Evolutionary conservation across 2,113 vertebrate genomes (phyloP).

Genomic region (Chloropsis hardwickii): DNA sequence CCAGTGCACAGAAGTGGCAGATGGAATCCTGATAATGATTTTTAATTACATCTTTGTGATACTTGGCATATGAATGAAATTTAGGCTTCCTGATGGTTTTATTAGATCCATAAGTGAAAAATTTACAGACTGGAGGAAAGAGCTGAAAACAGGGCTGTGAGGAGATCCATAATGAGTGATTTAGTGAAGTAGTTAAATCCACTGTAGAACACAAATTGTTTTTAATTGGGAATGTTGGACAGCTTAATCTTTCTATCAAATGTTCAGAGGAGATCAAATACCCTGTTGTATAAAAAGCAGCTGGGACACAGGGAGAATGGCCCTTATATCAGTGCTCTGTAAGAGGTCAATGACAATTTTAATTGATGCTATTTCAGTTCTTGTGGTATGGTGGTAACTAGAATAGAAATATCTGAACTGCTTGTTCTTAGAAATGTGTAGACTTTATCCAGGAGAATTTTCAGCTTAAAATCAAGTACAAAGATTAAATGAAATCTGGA

Average conservation of each 20-base stretch:
- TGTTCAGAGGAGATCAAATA: conserved; percentile 46
- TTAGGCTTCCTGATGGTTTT: neutral
- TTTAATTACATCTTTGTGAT: conserved; percentile 53
- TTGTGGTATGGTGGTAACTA: neutral
- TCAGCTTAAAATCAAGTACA: neutral
- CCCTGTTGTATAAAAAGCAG: conserved; percentile 48
- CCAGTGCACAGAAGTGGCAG: neutral
- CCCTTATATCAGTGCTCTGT: conserved; percentile 9
- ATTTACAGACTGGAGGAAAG: neutral
- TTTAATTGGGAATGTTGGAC: conserved; percentile 3
- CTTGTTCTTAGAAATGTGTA: conserved; percentile 45
- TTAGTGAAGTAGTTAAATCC: conserved; percentile 34
- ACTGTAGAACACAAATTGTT: conserved; percentile 12
- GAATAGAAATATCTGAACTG: conserved; percentile 49
- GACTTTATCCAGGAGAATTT: neutral
- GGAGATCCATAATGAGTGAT: neutral
- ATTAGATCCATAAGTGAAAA: conserved; percentile 7
- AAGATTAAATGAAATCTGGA: neutral
- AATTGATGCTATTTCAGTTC: conserved; percentile 58
- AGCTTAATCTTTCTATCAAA: conserved; percentile 30
- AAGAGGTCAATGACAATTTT: conserved; percentile 65
- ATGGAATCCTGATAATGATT: conserved; percentile 4
- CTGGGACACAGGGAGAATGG: conserved; percentile 31
- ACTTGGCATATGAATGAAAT: conserved; percentile 41
- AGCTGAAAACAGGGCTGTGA: neutral